A percentile compares a stretch with the other conserved stretches of the same genome.
Conservation (phyloP, 2,113 vertebrate species). For the Gymnorhina tibicen region DNA sequence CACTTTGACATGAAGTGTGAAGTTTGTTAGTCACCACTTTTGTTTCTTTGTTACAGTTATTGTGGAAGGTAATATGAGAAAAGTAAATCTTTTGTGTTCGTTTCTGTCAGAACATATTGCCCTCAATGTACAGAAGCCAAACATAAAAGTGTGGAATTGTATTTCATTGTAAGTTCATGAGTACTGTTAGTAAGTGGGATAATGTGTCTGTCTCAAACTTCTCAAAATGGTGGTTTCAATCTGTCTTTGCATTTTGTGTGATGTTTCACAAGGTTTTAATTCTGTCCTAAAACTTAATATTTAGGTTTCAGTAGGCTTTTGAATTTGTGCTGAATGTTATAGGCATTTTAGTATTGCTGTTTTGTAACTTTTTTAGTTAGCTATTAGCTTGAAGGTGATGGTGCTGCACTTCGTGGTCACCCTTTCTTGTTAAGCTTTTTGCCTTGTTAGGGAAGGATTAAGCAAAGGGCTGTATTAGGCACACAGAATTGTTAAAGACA, state of each 20-base stretch:
- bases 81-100: neutral
- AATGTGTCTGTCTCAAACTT: neutral
- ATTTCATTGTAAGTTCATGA: neutral
- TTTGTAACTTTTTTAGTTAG: neutral
- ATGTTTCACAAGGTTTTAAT: neutral
- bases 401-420: neutral
- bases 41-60: neutral
- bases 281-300: neutral
- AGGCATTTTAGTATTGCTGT: neutral
- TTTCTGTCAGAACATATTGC: neutral
- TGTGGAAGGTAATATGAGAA: constrained; percentile 39
- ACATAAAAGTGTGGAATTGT: neutral
- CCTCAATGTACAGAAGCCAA: neutral
- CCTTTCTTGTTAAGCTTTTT: neutral
- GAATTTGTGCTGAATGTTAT: neutral
- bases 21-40: constrained; percentile 20
- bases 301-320: neutral
- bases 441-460: neutral
- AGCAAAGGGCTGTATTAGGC: neutral
- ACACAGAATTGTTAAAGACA: neutral
- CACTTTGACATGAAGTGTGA: constrained; percentile 54
- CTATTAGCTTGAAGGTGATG: neutral
- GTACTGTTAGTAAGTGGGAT: neutral
- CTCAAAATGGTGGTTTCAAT: neutral
- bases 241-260: neutral